Percentiles rank a stretch among this genome's conserved stretches.
These are phyloP conservation scores for Halichondria panicea DNA, from an alignment of 37 sponge, comb jelly and placozoan genomes.

Conservation along the genomic window DNA sequence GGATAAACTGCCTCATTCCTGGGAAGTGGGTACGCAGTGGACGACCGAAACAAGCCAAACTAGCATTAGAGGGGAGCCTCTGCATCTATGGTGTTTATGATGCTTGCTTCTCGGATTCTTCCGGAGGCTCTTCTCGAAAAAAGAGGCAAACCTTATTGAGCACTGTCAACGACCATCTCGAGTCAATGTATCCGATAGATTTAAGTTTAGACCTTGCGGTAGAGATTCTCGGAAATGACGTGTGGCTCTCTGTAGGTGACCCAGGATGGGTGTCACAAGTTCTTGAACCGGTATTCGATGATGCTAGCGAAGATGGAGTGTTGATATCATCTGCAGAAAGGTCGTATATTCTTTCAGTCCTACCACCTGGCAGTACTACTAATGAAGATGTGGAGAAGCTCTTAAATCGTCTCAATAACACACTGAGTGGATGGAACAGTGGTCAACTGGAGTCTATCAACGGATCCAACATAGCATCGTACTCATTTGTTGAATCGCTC, in stretches of 20 bases:
- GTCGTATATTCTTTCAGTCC: conserved; percentile 1
- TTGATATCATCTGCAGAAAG: conserved; percentile 21
- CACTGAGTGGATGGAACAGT: conserved; percentile 39
- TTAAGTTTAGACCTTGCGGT: conserved; percentile 4
- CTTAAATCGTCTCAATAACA: conserved; percentile 33
- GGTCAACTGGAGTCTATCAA: conserved; percentile 27
- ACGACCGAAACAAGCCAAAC: too few species aligned
- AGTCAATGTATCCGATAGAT: conserved; percentile 23
- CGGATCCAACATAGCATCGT: conserved; percentile 17
- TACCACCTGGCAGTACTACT: conserved; percentile 26
- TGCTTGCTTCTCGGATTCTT: too few species aligned
- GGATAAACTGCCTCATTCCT: too few species aligned
- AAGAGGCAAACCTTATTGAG: neutral
- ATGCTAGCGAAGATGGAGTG: conserved; percentile 23
- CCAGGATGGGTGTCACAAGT: conserved; percentile 35
- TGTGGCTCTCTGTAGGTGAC: conserved; percentile 17
- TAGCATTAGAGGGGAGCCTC: too few species aligned
- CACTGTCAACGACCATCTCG: neutral
- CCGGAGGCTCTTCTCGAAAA: too few species aligned
- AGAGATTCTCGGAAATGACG: conserved; percentile 28
- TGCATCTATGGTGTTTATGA: too few species aligned
- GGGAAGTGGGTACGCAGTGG: too few species aligned
- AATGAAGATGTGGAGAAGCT: conserved; percentile 9
- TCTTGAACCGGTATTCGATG: conserved; percentile 15
- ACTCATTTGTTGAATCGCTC: neutral